Base-by-base conservation (phyloP, 2,113 vertebrate species). In the Podiceps cristatus region DNA sequence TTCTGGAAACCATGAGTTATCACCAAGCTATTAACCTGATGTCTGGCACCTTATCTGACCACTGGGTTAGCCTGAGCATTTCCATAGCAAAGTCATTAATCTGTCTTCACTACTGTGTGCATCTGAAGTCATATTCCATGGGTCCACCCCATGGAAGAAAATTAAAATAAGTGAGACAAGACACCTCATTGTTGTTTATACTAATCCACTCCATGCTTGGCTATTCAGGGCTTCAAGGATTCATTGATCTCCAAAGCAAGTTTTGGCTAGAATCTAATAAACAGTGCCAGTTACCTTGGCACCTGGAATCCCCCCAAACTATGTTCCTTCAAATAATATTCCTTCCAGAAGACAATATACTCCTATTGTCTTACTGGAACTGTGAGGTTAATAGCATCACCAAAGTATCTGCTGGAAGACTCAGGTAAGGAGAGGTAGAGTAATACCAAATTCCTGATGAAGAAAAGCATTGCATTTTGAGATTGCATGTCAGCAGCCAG, bases 381-480 rank as follows among this genome's bases (percentile, higher is more conserved):
- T 71, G 27, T 49, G 53, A 89, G 19, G 18, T 63, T 68, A 55
- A 64, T 13, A 3, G 6, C 14, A 37, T 64, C 77, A 60, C 33
- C 20, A 13, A 62, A 84, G 12, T 44, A 25, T 19, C 33, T 78
- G 7, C 42, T 93, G 13, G 35, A 71, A 82, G 13, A 71, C 3
- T 66, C 6, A 16, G 6, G 9, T 18, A 68, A 33, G 11, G 29
- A 47, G 80, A 60, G 8, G 17, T 5, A 28, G 28, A 92, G 25
- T 62, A 82, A 47, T 13, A 60, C 4, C 45, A 74, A 91, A 68
- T 47, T 78, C 7, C 7, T 10, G 1, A 23, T n/a, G 12, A 67
- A 76, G 12, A 72, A 91, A 75, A 44, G 1, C 25, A 33, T 7
- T 0, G 0, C 2, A 33, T 68, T 72, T 63, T 64, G 14, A 68